Evolutionary conservation across 37 sponge, comb jelly and placozoan genomes (phyloP).

Genomic region (Crambe crambe): DNA sequence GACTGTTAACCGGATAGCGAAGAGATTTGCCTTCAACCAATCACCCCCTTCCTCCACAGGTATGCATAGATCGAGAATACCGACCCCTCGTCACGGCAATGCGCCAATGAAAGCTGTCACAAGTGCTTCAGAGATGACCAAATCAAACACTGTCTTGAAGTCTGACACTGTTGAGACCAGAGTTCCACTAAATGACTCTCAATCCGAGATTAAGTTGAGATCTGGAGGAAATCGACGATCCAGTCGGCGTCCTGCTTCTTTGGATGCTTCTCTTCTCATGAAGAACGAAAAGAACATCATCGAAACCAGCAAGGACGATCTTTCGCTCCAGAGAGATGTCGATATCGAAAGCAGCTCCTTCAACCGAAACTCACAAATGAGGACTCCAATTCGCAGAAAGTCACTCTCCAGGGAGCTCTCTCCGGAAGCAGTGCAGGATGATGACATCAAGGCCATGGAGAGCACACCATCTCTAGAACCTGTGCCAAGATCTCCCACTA

Average conservation of each 20-base stretch:
- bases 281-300: slow-evolving; percentile 4
- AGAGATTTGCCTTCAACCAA: slow-evolving; percentile 19
- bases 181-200: neutral
- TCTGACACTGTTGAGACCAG: neutral
- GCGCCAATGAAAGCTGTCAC: slow-evolving; percentile 24
- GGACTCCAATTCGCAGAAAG: neutral
- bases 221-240: neutral
- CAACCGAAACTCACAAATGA: neutral
- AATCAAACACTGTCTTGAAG: neutral
- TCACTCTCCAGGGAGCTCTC: slow-evolving; percentile 2
- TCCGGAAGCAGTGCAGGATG: neutral
- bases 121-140: slow-evolving; percentile 31
- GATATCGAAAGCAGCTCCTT: neutral
- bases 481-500: neutral
- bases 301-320: neutral
- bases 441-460: neutral
- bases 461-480: neutral
- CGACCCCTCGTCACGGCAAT: neutral
- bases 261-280: slow-evolving; percentile 11
- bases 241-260: slow-evolving; percentile 6
- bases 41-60: slow-evolving; percentile 9
- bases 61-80: neutral
- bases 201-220: neutral
- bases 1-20: slow-evolving; percentile 25
- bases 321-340: neutral